Conservation (phyloP, 2,888 invertebrate genomes). For the Leucozona laternaria region DNA sequence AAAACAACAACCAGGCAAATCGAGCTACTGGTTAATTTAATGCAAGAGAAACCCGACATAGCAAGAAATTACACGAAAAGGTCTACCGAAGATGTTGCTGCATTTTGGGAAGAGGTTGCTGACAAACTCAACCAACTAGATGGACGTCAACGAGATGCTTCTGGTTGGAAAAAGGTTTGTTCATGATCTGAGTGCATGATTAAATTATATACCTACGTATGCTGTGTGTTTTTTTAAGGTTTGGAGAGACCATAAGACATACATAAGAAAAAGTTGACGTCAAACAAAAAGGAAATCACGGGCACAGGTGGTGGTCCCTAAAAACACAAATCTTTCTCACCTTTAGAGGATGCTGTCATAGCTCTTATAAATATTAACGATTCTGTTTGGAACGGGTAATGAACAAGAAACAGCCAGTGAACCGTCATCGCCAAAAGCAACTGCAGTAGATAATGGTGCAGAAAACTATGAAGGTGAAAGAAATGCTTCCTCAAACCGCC, state of each 20-base stretch:
- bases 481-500: background rate
- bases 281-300: background rate
- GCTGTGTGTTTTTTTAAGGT: background rate
- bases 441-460: background rate
- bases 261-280: background rate
- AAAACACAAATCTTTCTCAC: background rate
- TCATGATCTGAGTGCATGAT: background rate
- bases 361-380: background rate
- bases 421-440: background rate
- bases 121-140: background rate
- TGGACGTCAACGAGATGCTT: background rate
- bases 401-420: background rate
- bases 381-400: background rate
- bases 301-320: background rate
- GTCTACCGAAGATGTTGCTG: background rate
- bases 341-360: background rate
- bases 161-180: background rate
- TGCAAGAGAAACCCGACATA: background rate
- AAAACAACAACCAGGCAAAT: background rate
- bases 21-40: background rate
- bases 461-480: background rate
- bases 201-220: background rate
- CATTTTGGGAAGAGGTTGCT: background rate
- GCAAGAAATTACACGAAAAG: background rate
- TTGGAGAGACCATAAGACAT: background rate